Conservation (phyloP, 2,888 invertebrate genomes). For the Hydraecia micacea region DNA sequence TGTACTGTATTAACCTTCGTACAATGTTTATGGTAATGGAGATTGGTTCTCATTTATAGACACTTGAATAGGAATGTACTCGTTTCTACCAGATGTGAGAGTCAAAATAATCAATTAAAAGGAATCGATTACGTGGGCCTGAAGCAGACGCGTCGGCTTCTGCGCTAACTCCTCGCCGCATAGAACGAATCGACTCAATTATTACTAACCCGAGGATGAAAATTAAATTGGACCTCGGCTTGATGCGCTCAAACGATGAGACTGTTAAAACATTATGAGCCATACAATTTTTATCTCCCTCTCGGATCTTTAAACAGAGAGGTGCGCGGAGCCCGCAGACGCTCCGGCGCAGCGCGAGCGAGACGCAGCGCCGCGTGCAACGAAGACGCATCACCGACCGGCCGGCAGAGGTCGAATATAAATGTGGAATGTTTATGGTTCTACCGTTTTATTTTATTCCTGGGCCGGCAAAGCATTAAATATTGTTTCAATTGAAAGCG, state of each 20-base stretch:
- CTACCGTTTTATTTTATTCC: constrained; percentile 90
- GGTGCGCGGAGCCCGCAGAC: constrained; percentile 84
- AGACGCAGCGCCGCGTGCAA: constrained; percentile 74
- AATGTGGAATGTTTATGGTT: constrained; percentile 91
- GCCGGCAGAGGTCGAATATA: constrained; percentile 89
- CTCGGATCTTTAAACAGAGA: constrained; percentile 83
- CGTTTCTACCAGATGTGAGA: constrained; percentile 71
- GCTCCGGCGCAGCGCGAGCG: constrained; percentile 84
- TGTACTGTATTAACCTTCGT: constrained; percentile 44
- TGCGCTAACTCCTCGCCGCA: constrained; percentile 75
- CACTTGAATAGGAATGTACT: constrained; percentile 50
- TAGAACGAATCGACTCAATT: constrained; percentile 89
- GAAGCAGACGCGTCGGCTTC: constrained; percentile 76
- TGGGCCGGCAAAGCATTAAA: constrained; percentile 88
- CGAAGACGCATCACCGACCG: constrained; percentile 76
- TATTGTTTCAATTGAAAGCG: constrained; percentile 90
- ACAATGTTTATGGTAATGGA: constrained; percentile 55
- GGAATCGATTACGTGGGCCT: constrained; percentile 80
- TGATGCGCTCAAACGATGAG: constrained; percentile 74
- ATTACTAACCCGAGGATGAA: constrained; percentile 84
- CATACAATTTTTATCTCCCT: constrained; percentile 87
- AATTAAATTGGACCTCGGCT: constrained; percentile 82
- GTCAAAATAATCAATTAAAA: constrained; percentile 83
- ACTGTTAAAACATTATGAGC: constrained; percentile 90
- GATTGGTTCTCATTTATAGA: constrained; percentile 66